Percentiles rank a stretch among this genome's conserved stretches.
Conservation (phyloP, 2,113 vertebrate genomes). For the Larimichthys polyactis region DNA sequence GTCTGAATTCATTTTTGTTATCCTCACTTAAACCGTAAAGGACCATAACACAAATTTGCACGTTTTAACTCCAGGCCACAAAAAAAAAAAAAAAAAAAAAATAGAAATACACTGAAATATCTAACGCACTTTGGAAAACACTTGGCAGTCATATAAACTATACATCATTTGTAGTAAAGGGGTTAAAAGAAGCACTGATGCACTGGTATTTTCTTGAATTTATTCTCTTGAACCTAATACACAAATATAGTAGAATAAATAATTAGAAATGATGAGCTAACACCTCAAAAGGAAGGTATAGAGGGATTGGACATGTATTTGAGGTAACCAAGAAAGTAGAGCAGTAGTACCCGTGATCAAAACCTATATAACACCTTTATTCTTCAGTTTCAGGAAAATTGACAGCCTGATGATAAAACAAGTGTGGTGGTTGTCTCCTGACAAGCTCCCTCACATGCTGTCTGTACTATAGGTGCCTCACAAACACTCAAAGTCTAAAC, state of each 20-base stretch:
- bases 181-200: not conserved
- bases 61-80: not conserved
- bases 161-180: not conserved
- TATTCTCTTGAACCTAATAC: not conserved
- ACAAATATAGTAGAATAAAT: not conserved
- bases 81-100: not conserved
- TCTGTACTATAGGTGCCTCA: not conserved
- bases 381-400: not conserved
- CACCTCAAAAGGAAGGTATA: not conserved
- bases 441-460: not conserved
- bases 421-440: not conserved
- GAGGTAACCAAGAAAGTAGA: not conserved
- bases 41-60: not conserved
- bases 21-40: not conserved
- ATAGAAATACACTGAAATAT: not conserved
- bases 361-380: not conserved
- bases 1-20: constrained; percentile 13
- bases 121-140: not conserved
- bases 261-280: not conserved
- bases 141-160: not conserved
- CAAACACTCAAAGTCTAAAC: not conserved
- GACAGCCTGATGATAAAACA: too few species aligned
- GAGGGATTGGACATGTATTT: not conserved
- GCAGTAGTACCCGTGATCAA: not conserved
- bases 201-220: not conserved